Percentiles rank a stretch among this genome's conserved stretches.
Evolutionary conservation across 2,797 vertebrate genomes (phyloP).

Genomic region (Peromyscus aztecus): DNA sequence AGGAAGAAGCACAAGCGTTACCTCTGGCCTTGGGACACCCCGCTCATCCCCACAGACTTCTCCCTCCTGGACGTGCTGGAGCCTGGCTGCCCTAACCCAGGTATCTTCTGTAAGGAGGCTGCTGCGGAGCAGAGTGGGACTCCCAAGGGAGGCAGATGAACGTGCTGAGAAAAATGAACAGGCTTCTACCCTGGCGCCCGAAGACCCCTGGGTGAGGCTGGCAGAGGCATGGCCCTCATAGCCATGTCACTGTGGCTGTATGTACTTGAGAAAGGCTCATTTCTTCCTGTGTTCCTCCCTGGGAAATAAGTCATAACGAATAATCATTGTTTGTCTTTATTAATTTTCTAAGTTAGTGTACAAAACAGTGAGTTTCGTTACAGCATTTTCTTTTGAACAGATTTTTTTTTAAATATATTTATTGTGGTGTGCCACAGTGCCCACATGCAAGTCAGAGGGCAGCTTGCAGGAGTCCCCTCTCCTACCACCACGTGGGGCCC

Average conservation of each 20-base stretch:
- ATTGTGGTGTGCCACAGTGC: not conserved
- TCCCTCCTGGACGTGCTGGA: conserved; percentile 14
- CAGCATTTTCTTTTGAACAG: not conserved
- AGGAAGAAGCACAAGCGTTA: not conserved
- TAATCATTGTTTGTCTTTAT: not conserved
- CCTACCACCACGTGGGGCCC: not conserved
- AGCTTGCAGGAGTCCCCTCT: not conserved
- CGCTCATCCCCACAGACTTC: not conserved
- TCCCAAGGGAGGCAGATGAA: not conserved
- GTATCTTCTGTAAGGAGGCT: not conserved
- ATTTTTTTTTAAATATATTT: not conserved
- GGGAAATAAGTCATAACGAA: not conserved
- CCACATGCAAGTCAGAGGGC: not conserved
- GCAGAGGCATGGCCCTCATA: not conserved
- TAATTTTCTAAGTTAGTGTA: not conserved
- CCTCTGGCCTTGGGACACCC: conserved; percentile 9
- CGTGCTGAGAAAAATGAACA: not conserved
- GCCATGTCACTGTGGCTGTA: not conserved
- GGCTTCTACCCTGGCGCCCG: not conserved
- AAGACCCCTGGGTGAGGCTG: not conserved
- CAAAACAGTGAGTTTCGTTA: not conserved
- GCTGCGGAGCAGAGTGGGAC: not conserved
- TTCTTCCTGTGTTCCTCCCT: not conserved
- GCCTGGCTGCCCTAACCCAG: not conserved
- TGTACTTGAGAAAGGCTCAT: not conserved